These are phyloP conservation scores for Encarsia formosa DNA, from an alignment of 2,888 invertebrate species.

Conservation along the genomic window DNA sequence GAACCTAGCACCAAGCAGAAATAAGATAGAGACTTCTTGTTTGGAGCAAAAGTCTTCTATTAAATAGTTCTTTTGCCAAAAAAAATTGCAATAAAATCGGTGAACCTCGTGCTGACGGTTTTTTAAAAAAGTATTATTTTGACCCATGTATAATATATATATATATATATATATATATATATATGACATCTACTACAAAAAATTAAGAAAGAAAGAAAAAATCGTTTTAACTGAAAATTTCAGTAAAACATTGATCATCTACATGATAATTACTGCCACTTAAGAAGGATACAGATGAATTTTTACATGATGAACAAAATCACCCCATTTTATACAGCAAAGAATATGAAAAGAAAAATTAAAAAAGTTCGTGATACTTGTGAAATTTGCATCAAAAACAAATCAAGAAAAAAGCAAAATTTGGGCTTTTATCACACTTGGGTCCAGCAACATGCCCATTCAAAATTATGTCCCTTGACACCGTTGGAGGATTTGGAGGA, in stretches of 20 bases:
- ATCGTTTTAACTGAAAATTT: not conserved
- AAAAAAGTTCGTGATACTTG: not conserved
- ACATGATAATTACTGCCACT: not conserved
- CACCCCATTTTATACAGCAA: not conserved
- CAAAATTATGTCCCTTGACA: conserved; percentile 20
- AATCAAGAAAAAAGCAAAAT: not conserved
- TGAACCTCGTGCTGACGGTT: too few relatives aligned
- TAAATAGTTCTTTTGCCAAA: too few relatives aligned
- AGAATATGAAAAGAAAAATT: not conserved
- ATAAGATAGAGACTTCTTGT: too few relatives aligned
- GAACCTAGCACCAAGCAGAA: too few relatives aligned
- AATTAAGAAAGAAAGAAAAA: not conserved
- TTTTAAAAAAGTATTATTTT: too few relatives aligned
- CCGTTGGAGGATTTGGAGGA: conserved; percentile 37
- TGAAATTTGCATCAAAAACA: not conserved
- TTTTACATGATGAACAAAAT: not conserved
- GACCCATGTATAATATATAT: conserved; percentile 9
- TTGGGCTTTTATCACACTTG: conserved; percentile 16
- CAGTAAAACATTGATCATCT: not conserved
- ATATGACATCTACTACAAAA: not conserved
- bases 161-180: too few relatives aligned
- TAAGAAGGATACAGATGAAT: not conserved
- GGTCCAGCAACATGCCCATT: not conserved
- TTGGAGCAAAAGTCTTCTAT: too few relatives aligned
- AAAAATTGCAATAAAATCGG: too few relatives aligned